These are phyloP conservation scores for Apotomis capreana DNA, from an alignment of 2,888 invertebrate genomes.

Conservation along the genomic window DNA sequence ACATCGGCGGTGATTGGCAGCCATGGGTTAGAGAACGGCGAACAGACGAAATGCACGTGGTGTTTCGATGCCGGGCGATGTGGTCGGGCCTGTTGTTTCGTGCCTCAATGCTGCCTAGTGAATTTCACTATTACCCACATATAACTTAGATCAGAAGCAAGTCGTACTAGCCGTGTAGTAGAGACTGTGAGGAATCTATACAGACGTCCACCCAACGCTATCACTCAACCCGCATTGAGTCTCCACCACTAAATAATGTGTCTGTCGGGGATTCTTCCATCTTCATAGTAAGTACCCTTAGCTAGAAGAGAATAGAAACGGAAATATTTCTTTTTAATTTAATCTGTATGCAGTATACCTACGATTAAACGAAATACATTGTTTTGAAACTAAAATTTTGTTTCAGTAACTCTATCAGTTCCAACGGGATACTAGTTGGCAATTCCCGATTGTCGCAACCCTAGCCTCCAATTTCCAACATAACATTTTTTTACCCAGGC, in stretches of 20 bases:
- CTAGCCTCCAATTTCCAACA: no score
- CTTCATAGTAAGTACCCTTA: background rate
- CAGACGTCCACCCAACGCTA: background rate
- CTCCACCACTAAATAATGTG: no score
- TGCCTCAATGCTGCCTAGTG: background rate
- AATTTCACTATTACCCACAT: background rate
- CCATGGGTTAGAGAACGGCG: no score
- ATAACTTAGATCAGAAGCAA: background rate
- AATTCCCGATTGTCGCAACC: no score
- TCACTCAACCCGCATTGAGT: no score
- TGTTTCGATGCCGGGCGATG: no score
- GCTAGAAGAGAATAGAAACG: conserved; percentile 14
- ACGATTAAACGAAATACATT: conserved; percentile 26
- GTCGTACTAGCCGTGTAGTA: background rate
- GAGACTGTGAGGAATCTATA: background rate
- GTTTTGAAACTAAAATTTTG: conserved; percentile 20
- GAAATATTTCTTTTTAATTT: conserved; percentile 6
- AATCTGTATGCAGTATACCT: conserved; percentile 18
- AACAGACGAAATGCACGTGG: no score
- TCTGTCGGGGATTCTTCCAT: conserved; percentile 4
- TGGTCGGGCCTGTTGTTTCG: no score
- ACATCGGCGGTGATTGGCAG: no score
- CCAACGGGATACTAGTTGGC: no score
- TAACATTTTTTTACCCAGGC: no score
- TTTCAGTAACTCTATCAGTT: background rate